These are phyloP conservation scores for Pelosia muscerda DNA, from an alignment of 2,888 invertebrate species.

Conservation along the genomic window DNA sequence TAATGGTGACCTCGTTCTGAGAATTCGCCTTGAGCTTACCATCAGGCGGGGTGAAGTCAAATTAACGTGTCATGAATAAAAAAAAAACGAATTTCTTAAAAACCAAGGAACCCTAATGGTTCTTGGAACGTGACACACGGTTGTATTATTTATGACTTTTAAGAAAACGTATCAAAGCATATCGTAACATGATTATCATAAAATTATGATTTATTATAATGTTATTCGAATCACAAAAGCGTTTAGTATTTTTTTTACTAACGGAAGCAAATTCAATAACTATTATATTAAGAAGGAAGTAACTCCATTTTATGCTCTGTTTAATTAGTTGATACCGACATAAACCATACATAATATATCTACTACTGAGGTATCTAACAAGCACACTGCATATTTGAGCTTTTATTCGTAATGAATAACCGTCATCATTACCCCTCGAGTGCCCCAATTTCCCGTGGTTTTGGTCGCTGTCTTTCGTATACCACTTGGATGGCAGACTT, in stretches of 20 bases:
- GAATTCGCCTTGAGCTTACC: no score
- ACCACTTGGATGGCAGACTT: no score
- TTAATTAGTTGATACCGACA: constrained; percentile 8
- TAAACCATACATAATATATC: not conserved
- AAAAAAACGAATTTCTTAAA: not conserved
- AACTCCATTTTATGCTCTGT: constrained; percentile 3
- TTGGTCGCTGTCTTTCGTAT: no score
- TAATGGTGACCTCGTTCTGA: no score
- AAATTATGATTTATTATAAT: constrained; percentile 8
- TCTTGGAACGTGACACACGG: not conserved
- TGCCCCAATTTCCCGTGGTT: no score
- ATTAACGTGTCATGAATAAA: no score
- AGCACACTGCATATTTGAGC: no score
- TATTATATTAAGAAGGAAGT: constrained; percentile 15
- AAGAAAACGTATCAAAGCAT: constrained; percentile 9
- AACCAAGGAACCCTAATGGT: not conserved
- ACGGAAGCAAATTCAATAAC: constrained; percentile 14
- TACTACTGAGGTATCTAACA: no score
- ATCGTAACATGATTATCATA: constrained; percentile 1
- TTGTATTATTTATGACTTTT: constrained; percentile 11
- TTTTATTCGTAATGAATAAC: no score
- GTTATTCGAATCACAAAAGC: not conserved
- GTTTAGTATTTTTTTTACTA: not conserved
- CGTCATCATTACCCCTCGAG: no score
- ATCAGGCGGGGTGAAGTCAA: no score